Evolutionary conservation across 2,888 invertebrate species (phyloP), one percentile per base, ranked within the genome.

Genomic region (Lampropteryx suffumata): DNA sequence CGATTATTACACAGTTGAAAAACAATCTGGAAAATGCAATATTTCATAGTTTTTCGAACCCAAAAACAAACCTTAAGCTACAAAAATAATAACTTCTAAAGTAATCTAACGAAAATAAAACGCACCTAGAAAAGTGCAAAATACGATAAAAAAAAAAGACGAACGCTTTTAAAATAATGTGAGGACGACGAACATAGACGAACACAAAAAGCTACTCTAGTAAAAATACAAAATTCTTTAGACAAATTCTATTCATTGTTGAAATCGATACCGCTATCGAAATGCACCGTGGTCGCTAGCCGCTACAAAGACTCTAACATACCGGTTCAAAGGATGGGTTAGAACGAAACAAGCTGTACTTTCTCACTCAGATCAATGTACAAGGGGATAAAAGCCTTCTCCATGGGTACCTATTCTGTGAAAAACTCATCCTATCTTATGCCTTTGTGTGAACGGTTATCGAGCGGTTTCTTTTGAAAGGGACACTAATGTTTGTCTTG

Each of bases 241-340:
- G 70, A 76, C 76, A 78, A 79, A 83, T 76, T 80, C 72, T 81
- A 81, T 85, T 84, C 79, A 80, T 67, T 62, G 71, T 71, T 77
- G 65, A 76, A 82, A 87, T 86, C 84, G 81, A 86, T 84, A 82
- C 65, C 63, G 70, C 74, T 86, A 86, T 85, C 81, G 83, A 83
- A 86, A 84, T 82, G 84, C 80, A 79, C 67, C 71, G 69, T 68
- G 61, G 74, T 21, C 34, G 45, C 48, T 39, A 56, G 43, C 55
- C 62, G 65, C 67, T 71, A 83, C 84, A 85, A 87, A 87, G 84
- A 78, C 74, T 61, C 74, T 61, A 64, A 68, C 63, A 72, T 75
- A 42, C 46, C 34, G 69, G 71, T 75, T 86, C 84, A 84, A 87
- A 82, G 84, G 78, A 76, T 74, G 70, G 73, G 73, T 73, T 71